Evolutionary conservation across 1,140 invertebrate species (phyloP), one percentile per base, ranked within the genome.

Genomic region (Tachypleus tridentatus): DNA sequence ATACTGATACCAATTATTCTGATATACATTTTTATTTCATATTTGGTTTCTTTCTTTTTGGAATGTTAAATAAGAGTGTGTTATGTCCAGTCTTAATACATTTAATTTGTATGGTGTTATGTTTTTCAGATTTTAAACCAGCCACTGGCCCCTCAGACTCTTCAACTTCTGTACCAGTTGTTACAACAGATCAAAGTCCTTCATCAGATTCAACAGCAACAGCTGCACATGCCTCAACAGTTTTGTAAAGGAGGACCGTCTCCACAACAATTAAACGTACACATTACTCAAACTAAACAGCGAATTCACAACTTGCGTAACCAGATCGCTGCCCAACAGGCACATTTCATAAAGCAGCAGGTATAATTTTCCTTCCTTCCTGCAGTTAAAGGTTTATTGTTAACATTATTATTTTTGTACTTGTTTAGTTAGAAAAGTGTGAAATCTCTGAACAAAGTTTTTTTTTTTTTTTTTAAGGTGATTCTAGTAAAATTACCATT

Each of bases 221-320:
- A 80, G 78, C 56, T 29, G 29, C 29, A 29, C 29, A 29, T 29
- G 29, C 29, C 29, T 29, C 29, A 29, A 29, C 29, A 29, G 29
- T 29, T 29, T 29, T 29, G 29, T 29, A 29, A 29, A 29, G 29
- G 29, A 29, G 29, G 29, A 29, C 73, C 67, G 72, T 29, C 29
- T 29, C 81, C 53, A 80, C 83, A 5, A 64, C 85, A 88, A 68
- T 29, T 29, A 29, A 85, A 86, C 54, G 84, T 90, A 62, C 86
- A 91, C 71, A 90, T 93, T 57, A 89, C 88, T 58, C 93, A 94
- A 78, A 89, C 89, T 58, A 97, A 97, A 72, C 91, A 96, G 76
- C 88, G 93, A 76, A 97, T 98, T 69, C 80, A 84, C 62, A 92
- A 87, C 77, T 80, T 94, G 65, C 91, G 93, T 82, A 93, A 89